These are phyloP conservation scores for Oscheius sp. DNA, from an alignment of 2,888 invertebrate species.

Conservation along the genomic window DNA sequence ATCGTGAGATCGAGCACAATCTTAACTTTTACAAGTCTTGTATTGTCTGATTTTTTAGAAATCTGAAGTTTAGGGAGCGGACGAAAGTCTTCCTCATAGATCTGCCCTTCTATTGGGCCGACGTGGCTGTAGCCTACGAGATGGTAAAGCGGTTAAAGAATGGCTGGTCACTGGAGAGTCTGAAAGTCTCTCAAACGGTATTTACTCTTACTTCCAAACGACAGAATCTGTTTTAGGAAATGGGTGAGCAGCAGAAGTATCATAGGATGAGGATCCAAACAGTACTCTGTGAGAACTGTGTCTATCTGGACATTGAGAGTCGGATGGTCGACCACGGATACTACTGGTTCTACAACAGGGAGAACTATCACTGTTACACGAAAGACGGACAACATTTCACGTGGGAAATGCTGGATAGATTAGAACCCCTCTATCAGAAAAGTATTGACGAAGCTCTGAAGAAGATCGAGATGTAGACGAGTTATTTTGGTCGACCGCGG, in stretches of 20 bases:
- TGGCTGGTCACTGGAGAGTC: background rate
- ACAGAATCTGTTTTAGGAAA: background rate
- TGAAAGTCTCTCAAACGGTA: conserved; percentile 15
- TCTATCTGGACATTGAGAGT: conserved; percentile 9
- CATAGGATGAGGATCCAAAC: conserved; percentile 11
- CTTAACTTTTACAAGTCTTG: conserved; percentile 12
- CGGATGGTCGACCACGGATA: conserved; percentile 12
- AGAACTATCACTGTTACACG: conserved; percentile 11
- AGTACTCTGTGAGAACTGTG: conserved; percentile 1
- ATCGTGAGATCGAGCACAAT: conserved; percentile 5
- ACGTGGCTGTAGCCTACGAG: background rate
- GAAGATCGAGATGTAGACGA: background rate
- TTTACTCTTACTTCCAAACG: background rate
- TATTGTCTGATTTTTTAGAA: background rate
- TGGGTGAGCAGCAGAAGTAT: conserved; percentile 1
- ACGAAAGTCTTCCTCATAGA: conserved; percentile 23
- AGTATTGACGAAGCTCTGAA: conserved; percentile 5
- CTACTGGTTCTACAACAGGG: conserved; percentile 15
- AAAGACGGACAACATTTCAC: conserved; percentile 17
- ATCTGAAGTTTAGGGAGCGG: background rate
- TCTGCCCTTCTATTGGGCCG: conserved; percentile 25
- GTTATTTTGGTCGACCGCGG: too few species aligned
- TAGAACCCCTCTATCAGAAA: background rate
- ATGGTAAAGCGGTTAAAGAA: background rate
- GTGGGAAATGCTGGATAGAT: conserved; percentile 8